phyloP scores from a whole-genome alignment of 2,797 vertebrate genomes.

The Takifugu rubripes region DNA sequence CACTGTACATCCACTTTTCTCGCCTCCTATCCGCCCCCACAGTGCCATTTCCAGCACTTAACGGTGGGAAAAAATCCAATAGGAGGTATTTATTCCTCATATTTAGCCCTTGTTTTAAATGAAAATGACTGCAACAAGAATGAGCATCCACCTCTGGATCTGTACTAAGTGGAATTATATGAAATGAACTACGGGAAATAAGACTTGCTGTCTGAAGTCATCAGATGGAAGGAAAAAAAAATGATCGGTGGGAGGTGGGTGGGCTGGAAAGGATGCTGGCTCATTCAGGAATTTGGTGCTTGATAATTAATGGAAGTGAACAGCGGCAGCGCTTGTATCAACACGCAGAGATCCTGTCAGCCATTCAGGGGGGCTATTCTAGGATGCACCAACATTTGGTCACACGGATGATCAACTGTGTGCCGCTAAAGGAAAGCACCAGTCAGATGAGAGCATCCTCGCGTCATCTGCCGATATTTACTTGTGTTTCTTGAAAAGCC shows the following conservation, averaged over 20 bases:
- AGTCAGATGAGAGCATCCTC: too few relatives aligned
- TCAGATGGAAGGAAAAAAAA: slow-evolving; percentile 15
- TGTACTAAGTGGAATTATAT: slow-evolving; percentile 40
- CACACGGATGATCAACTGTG: too few relatives aligned
- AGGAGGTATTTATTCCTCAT: slow-evolving; percentile 51
- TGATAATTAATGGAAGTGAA: slow-evolving; percentile 66
- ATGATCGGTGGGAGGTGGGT: background rate
- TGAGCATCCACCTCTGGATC: slow-evolving; percentile 14
- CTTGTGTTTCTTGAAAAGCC: too few relatives aligned
- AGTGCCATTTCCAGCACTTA: slow-evolving; percentile 35
- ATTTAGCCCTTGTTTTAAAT: slow-evolving; percentile 41
- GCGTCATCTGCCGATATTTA: too few relatives aligned
- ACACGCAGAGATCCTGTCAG: too few relatives aligned
- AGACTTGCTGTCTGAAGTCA: slow-evolving; percentile 29
- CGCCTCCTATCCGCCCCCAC: slow-evolving; percentile 48
- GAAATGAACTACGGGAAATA: slow-evolving; percentile 28
- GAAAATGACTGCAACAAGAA: slow-evolving; percentile 28
- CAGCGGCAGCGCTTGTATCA: slow-evolving; percentile 2
- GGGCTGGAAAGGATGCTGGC: slow-evolving; percentile 18
- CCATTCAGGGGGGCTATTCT: too few relatives aligned
- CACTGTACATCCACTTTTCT: slow-evolving; percentile 29
- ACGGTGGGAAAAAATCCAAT: slow-evolving; percentile 23
- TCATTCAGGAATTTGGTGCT: slow-evolving; percentile 32
- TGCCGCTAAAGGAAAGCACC: too few relatives aligned
- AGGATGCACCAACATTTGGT: too few relatives aligned